A percentile compares a stretch with the other conserved stretches of the same genome.
Evolutionary conservation across 2,113 vertebrate genomes (phyloP).

Genomic region (Xerus inauris): DNA sequence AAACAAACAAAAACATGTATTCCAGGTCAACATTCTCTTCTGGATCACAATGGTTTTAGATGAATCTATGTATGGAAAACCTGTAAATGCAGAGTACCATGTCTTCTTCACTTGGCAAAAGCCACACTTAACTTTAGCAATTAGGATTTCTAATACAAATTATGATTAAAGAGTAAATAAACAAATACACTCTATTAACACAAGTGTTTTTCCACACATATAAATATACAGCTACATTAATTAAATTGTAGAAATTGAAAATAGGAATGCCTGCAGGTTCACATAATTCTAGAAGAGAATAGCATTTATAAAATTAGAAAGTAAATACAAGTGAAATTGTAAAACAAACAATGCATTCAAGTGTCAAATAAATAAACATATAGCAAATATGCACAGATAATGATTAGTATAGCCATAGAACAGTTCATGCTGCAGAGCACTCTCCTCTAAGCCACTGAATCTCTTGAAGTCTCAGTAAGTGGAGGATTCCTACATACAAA

Average conservation of each 20-base stretch:
- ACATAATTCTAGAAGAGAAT: background rate
- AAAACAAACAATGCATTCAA: conserved; percentile 10
- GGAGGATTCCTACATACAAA: background rate
- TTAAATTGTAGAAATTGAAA: conserved; percentile 30
- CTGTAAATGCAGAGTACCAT: background rate
- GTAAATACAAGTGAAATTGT: background rate
- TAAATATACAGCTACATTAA: background rate
- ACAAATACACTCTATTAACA: background rate
- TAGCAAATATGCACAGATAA: background rate
- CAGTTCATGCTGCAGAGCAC: background rate
- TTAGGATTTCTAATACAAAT: background rate
- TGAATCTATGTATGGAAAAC: background rate
- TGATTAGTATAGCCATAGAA: background rate
- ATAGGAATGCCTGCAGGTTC: background rate
- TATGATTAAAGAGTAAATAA: background rate
- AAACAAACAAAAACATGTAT: background rate
- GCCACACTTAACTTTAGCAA: background rate
- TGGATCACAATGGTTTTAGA: background rate
- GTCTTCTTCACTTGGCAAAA: background rate
- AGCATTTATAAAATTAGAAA: background rate
- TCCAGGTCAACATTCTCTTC: background rate
- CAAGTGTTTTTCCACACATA: background rate
- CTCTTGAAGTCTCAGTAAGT: background rate
- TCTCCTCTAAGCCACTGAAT: background rate
- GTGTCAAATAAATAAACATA: background rate